Percentiles rank a stretch among this genome's conserved stretches.
phyloP scores from a whole-genome alignment of 1,140 invertebrate species.

The Drosophila malerkotliana region DNA sequence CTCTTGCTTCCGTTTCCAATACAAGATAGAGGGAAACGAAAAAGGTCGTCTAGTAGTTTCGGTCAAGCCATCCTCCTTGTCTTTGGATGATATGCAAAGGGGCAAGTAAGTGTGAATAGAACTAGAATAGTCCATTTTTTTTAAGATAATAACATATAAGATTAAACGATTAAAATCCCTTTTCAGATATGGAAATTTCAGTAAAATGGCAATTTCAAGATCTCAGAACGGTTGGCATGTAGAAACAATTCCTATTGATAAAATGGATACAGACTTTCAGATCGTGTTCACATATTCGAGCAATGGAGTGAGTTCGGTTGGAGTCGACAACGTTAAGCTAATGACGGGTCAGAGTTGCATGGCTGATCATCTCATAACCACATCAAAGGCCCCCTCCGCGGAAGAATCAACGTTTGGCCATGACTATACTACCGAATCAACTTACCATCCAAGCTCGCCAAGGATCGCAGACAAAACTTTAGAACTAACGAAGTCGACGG shows the following conservation, averaged over 20 bases:
- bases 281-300: constrained; percentile 56
- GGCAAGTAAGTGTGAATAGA: too few relatives aligned
- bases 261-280: constrained; percentile 70
- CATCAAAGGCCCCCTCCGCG: too few relatives aligned
- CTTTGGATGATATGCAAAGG: constrained; percentile 2
- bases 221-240: constrained; percentile 21
- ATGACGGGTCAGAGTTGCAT: constrained; percentile 52
- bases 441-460: too few relatives aligned
- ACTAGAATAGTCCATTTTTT: too few relatives aligned
- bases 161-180: too few relatives aligned
- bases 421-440: too few relatives aligned
- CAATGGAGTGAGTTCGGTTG: constrained; percentile 61
- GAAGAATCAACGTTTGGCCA: too few relatives aligned
- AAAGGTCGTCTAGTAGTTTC: constrained; percentile 66
- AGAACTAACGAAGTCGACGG: too few relatives aligned
- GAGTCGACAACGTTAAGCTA: constrained; percentile 76
- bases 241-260: constrained; percentile 66
- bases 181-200: constrained; percentile 35
- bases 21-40: constrained; percentile 74
- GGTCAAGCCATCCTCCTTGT: constrained; percentile 50
- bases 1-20: constrained; percentile 72
- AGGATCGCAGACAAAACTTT: constrained; percentile 7
- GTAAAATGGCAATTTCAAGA: too few relatives aligned
- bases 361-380: too few relatives aligned
- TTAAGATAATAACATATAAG: too few relatives aligned